Evolutionary conservation across 2,797 vertebrate genomes (phyloP), one percentile per base, ranked within the genome.

Genomic region (Cossypha niveicapilla): DNA sequence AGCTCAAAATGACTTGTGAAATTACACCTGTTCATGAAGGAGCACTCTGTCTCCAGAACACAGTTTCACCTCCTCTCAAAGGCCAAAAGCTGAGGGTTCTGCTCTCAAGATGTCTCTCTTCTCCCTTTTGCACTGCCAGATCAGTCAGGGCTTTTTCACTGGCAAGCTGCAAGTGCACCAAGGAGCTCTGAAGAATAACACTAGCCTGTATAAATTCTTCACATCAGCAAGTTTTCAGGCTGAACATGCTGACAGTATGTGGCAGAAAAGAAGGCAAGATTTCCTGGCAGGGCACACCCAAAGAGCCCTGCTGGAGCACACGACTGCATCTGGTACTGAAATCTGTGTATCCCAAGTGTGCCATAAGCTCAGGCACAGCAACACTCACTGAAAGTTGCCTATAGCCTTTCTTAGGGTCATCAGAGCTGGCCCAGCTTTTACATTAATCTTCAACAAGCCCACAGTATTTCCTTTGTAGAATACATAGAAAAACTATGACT

Each of bases 141-240:
- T 5, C 7, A 39, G 30, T 17, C 56, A 35, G 30, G 18, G 12
- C 3, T 45, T 27, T 68, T 66, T 30, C 71, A 74, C 14, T 4
- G 7, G 22, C 27, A 58, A 58, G 48, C 21, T 23, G 5, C 32
- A 39, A 0, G 0, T 4, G 5, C 28, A 48, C 19, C 10, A 53
- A 57, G 6, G 24, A 39, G 19, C 25, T 81, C 34, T 81, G 39
- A 92, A 85, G 47, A 81, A 16, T 11, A 45, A 56, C 37, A 37
- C 10, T 8, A 28, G 23, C 51, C 25, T 35, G 18, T 7, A 57
- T 4, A 41, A 62, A 50, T 58, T 35, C 39, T 34, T 62, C 39
- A 10, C 13, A 53, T 3, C 39, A 66, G 10, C 44, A 77, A 3
- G 2, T 42, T 71, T 71, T 50, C 45, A 81, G 32, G 12, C 32